Percentiles rank a stretch among this genome's conserved stretches.
phyloP scores from a whole-genome alignment of 2,888 invertebrate genomes.

The Acrobasis suavella region DNA sequence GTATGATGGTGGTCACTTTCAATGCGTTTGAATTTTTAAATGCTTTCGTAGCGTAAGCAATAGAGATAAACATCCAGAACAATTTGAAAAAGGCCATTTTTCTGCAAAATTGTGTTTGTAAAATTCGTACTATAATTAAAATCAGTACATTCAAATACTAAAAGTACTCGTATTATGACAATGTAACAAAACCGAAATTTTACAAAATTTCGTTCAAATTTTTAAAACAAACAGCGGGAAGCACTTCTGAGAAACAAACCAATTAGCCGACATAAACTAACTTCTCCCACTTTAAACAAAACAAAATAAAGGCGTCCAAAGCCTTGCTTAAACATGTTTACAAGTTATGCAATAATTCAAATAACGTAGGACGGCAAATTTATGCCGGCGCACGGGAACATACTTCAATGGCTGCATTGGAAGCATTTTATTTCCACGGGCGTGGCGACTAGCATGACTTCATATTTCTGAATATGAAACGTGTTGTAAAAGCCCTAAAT shows the following conservation, averaged over 20 bases:
- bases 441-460: constrained; percentile 51
- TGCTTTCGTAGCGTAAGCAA: too few species aligned
- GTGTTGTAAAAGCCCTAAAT: too few species aligned
- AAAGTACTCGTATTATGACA: neutral
- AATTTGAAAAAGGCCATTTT: too few species aligned
- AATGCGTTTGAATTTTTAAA: too few species aligned
- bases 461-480: constrained; percentile 12
- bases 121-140: too few species aligned
- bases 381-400: constrained; percentile 76
- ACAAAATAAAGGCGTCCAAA: constrained; percentile 60
- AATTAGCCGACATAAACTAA: constrained; percentile 13
- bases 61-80: too few species aligned
- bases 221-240: neutral
- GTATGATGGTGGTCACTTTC: too few species aligned
- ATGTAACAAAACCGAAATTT: neutral
- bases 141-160: neutral
- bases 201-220: neutral
- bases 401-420: constrained; percentile 77
- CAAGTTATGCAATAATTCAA: constrained; percentile 80
- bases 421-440: constrained; percentile 77
- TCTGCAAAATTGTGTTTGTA: too few species aligned
- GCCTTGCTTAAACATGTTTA: constrained; percentile 72
- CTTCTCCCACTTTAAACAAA: constrained; percentile 35
- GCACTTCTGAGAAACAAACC: constrained; percentile 11
- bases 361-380: constrained; percentile 73